phyloP scores from a whole-genome alignment of 2,113 vertebrate species.

The Probosciger aterrimus region DNA sequence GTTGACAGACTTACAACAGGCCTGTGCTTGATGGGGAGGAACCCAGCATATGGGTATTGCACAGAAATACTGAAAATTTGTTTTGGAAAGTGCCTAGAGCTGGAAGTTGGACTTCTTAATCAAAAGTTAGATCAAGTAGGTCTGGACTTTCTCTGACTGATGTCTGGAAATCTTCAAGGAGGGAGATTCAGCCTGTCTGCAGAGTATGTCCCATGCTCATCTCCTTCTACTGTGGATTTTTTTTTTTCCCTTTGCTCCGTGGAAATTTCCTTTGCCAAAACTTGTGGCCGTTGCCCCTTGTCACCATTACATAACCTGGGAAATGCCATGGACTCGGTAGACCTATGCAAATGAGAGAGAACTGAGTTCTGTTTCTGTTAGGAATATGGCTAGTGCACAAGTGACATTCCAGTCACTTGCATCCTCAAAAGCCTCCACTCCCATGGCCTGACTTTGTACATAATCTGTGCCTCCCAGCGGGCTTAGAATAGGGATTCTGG shows the following conservation, averaged over 20 bases:
- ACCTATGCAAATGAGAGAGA: background rate
- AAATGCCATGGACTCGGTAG: background rate
- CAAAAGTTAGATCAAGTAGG: background rate
- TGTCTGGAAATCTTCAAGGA: background rate
- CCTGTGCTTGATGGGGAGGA: background rate
- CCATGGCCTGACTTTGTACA: background rate
- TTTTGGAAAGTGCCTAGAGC: background rate
- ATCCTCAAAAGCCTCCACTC: background rate
- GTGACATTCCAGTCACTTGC: background rate
- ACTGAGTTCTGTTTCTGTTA: background rate
- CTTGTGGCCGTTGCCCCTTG: background rate
- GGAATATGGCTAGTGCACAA: background rate
- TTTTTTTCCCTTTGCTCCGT: background rate
- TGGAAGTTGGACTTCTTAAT: background rate
- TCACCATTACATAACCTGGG: background rate
- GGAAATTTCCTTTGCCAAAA: background rate
- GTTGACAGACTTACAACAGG: background rate
- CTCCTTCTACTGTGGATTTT: background rate
- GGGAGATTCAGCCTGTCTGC: background rate
- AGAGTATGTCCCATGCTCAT: fast-evolving
- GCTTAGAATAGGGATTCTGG: background rate
- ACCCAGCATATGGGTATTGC: background rate
- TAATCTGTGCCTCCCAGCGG: background rate
- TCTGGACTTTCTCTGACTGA: background rate
- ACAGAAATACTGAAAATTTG: background rate